Evolutionary conservation across 2,888 invertebrate genomes (phyloP).

Genomic region (Dastarcus helophoroides): DNA sequence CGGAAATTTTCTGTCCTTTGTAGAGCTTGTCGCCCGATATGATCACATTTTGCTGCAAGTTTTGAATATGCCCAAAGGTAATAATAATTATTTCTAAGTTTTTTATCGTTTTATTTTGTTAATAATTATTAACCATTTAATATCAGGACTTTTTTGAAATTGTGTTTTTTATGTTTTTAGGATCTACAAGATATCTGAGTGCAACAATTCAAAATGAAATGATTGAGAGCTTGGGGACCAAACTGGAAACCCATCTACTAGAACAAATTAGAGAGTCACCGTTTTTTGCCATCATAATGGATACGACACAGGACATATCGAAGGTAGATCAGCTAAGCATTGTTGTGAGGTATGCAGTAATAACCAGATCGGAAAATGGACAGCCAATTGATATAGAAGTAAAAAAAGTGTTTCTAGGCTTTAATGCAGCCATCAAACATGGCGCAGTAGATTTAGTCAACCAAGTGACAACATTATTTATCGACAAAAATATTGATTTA

Average conservation of each 20-base stretch:
- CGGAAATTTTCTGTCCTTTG: slow-evolving; percentile 16
- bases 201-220: no score
- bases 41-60: slow-evolving; percentile 16
- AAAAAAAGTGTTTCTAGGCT: slow-evolving; percentile 20
- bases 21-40: slow-evolving; percentile 14
- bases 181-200: no score
- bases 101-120: no score
- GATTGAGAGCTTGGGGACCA: no score
- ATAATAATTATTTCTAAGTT: no score
- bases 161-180: no score
- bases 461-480: slow-evolving; percentile 17
- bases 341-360: slow-evolving; percentile 18
- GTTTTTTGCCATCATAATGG: slow-evolving; percentile 16
- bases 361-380: slow-evolving; percentile 4
- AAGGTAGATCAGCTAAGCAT: slow-evolving; percentile 22
- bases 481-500: slow-evolving; percentile 16
- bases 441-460: slow-evolving; percentile 18
- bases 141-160: no score
- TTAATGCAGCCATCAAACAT: slow-evolving; percentile 18
- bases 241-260: slow-evolving; percentile 17
- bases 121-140: no score
- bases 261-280: slow-evolving; percentile 21
- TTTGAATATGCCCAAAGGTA: slow-evolving; percentile 16
- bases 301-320: no score
- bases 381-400: slow-evolving; percentile 16